These are phyloP conservation scores for Eclectus roratus DNA, from an alignment of 2,113 vertebrate genomes.

Conservation along the genomic window DNA sequence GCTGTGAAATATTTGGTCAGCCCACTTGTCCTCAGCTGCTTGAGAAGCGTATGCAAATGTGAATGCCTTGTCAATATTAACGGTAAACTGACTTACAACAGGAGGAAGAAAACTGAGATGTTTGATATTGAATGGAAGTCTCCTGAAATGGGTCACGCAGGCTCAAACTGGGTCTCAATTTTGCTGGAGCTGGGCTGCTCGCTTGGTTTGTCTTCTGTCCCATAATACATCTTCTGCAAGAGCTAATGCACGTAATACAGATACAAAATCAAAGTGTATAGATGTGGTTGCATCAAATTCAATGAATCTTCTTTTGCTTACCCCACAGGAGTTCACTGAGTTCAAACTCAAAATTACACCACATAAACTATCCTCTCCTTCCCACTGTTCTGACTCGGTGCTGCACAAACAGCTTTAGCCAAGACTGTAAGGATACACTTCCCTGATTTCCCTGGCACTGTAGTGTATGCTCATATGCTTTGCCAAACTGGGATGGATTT, in stretches of 20 bases:
- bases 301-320: not conserved
- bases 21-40: not conserved
- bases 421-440: not conserved
- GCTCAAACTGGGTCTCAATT: not conserved
- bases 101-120: not conserved
- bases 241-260: not conserved
- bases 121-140: not conserved
- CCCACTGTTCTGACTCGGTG: not conserved
- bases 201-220: not conserved
- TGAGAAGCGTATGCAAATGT: not conserved
- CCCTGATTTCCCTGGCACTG: not conserved
- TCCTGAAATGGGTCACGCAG: not conserved
- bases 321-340: not conserved
- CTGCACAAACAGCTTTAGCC: not conserved
- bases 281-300: not conserved
- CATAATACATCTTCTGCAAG: not conserved
- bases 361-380: not conserved
- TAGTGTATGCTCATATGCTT: not conserved
- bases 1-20: not conserved
- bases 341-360: not conserved
- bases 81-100: not conserved
- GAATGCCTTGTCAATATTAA: not conserved
- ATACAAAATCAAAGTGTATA: not conserved
- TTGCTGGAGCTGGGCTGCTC: not conserved
- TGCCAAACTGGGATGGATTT: not conserved